Evolutionary conservation across 2,888 invertebrate genomes (phyloP).

Genomic region (Diaperis boleti): DNA sequence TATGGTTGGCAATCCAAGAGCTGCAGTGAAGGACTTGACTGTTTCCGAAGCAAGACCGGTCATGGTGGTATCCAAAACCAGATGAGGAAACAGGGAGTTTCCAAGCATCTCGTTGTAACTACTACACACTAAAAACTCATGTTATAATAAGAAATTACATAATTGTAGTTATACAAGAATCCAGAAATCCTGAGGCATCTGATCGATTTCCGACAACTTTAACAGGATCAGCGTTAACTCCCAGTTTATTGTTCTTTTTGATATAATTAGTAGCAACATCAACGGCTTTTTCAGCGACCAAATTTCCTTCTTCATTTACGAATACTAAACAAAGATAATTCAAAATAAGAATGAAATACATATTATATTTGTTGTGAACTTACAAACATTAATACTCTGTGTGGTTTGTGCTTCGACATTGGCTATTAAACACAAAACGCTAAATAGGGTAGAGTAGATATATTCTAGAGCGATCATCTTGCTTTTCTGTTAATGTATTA

Average conservation of each 20-base stretch:
- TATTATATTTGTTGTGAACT: conserved; percentile 68
- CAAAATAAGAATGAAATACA: conserved; percentile 6
- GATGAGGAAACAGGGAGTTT: conserved; percentile 78
- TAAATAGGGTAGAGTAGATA: neutral
- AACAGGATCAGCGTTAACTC: conserved; percentile 73
- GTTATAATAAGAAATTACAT: neutral
- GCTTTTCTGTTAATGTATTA: conserved; percentile 23
- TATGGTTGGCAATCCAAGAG: conserved; percentile 84
- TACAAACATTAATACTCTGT: conserved; percentile 80
- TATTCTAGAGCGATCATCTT: conserved; percentile 22
- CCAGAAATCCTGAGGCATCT: conserved; percentile 78
- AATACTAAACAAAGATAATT: conserved; percentile 70
- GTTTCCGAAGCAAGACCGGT: conserved; percentile 86
- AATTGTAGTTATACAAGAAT: conserved; percentile 77
- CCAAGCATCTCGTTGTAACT: conserved; percentile 76
- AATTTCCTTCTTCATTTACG: conserved; percentile 81
- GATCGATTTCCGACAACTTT: conserved; percentile 78
- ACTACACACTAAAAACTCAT: conserved; percentile 73
- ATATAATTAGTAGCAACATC: conserved; percentile 80
- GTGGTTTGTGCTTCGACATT: conserved; percentile 70
- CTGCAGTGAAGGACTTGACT: conserved; percentile 85
- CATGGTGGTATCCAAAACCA: conserved; percentile 86
- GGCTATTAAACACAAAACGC: neutral
- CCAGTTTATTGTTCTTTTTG: conserved; percentile 76
- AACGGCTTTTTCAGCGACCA: conserved; percentile 77